Conservation (phyloP, 2,888 invertebrate species). For the Perizoma affinitatum region DNA sequence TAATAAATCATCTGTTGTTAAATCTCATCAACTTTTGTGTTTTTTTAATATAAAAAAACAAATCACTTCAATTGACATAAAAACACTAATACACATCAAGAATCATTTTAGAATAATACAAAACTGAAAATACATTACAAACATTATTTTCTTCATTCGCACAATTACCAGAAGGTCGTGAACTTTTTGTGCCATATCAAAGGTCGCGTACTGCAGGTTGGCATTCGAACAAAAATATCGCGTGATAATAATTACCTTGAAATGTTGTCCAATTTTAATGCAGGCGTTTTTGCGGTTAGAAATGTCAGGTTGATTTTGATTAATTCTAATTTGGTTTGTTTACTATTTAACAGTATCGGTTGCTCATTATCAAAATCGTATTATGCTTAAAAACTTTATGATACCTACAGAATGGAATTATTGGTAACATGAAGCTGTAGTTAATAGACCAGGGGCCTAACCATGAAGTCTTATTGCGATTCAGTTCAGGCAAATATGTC, state of each 20-base stretch:
- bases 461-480: too few relatives aligned
- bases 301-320: slow-evolving; percentile 9
- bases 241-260: slow-evolving; percentile 16
- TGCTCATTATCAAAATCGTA: slow-evolving; percentile 1
- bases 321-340: slow-evolving; percentile 19
- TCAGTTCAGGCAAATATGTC: too few relatives aligned
- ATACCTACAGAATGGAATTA: background rate
- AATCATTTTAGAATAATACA: too few relatives aligned
- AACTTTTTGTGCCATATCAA: slow-evolving; percentile 1
- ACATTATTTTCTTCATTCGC: too few relatives aligned
- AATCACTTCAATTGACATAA: too few relatives aligned
- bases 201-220: background rate
- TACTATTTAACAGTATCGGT: slow-evolving; percentile 9
- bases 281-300: slow-evolving; percentile 14
- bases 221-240: slow-evolving; percentile 6
- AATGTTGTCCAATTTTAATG: slow-evolving; percentile 18
- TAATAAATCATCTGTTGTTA: too few relatives aligned
- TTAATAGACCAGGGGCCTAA: too few relatives aligned
- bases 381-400: background rate
- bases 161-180: too few relatives aligned
- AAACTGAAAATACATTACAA: too few relatives aligned
- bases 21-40: too few relatives aligned
- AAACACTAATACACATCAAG: too few relatives aligned
- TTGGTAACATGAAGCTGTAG: background rate
- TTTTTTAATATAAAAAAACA: too few relatives aligned